Percentiles rank a stretch among this genome's conserved stretches.
Evolutionary conservation across 2,888 invertebrate genomes (phyloP).

Genomic region (Imbricaverruca yamaguchii): DNA sequence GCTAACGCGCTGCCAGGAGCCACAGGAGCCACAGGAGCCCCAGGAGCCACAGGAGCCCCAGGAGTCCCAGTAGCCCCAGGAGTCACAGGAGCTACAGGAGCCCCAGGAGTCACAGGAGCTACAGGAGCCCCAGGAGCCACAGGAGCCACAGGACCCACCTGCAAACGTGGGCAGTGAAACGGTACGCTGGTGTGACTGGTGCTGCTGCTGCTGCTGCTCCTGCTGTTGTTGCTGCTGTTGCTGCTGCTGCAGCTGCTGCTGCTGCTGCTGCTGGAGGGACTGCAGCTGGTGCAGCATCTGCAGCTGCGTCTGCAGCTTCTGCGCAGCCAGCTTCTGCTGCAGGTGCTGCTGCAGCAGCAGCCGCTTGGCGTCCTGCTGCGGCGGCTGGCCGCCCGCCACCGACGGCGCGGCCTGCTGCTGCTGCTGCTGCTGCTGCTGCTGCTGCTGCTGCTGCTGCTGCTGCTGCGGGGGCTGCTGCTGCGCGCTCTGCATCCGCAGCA

Average conservation of each 20-base stretch:
- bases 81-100: not conserved
- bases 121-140: not conserved
- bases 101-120: not conserved
- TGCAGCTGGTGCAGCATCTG: conserved; percentile 41
- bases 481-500: conserved; percentile 28
- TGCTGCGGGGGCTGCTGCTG: conserved; percentile 19
- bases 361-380: conserved; percentile 4
- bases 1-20: not conserved
- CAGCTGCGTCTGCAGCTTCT: conserved; percentile 42
- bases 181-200: not conserved
- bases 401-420: not conserved
- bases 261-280: conserved; percentile 34
- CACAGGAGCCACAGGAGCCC: not conserved
- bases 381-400: not conserved
- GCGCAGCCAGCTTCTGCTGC: conserved; percentile 61
- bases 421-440: conserved; percentile 15
- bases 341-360: conserved; percentile 56
- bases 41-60: not conserved
- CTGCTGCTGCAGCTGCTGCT: not conserved
- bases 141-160: not conserved
- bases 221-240: not conserved
- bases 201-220: not conserved
- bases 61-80: no score
- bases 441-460: not conserved
- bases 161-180: not conserved